Base-by-base conservation (phyloP, 2,113 vertebrate genomes). In the Chaetorhynchus papuensis region DNA sequence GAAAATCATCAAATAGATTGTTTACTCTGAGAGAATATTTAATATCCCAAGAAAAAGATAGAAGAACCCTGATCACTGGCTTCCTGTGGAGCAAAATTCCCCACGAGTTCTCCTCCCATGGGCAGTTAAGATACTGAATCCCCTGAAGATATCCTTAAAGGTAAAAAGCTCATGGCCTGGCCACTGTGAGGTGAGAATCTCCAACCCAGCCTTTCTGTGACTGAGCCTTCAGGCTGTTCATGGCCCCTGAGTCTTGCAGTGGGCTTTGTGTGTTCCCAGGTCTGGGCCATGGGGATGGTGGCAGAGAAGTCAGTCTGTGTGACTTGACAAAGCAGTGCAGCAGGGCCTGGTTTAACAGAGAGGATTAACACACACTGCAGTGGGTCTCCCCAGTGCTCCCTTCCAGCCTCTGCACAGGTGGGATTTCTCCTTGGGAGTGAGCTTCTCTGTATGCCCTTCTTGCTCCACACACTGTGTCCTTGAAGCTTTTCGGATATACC, bases 1-100 rank as follows among this genome's bases (percentile, higher is more conserved):
- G 44, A 89, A 90, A 89, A 59, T 78, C 16, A 78, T 83, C 52
- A 89, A 27, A 66, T 39, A 65, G 24, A 39, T 61, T 59, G 20
- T 81, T 96, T 93, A 70, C 21, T 81, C 50, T 54, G 21, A 70
- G 24, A 81, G 28, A 92, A 81, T 81, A 42, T 70, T 72, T 90
- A 59, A 81, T 74, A 83, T 42, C 39, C 20, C 21, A 42, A 77
- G 50, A 53, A 87, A 79, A 95, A 42, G 10, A 53, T 13, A 60
- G 35, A 60, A 64, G 13, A 45, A 10, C 2, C 3, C 14, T 72
- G 20, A 65, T 33, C 42, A 39, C 13, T 41, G 30, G 12, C 13
- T 93, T 65, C 22, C 5, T 88, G 33, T 44, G 27, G 8, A 82
- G 30, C 26, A 92, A 80, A 90, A 57, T 22, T 45, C 14, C 35